Evolutionary conservation across 1,140 invertebrate species (phyloP), one percentile per base, ranked within the genome.

Genomic region (Cherax destructor): DNA sequence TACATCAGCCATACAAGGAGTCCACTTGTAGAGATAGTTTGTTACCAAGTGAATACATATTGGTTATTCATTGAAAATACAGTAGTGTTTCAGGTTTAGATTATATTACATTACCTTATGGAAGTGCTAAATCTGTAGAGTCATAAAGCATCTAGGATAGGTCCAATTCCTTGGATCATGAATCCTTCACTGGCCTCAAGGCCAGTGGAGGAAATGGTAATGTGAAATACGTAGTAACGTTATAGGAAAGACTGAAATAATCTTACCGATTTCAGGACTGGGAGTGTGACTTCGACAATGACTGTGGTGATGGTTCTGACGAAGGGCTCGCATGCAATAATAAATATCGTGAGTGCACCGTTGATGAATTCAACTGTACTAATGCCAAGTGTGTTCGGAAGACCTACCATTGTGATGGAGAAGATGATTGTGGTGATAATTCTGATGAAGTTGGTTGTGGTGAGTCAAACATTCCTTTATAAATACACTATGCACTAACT

Each of bases 311-410:
- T 94, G 98, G 98, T 10, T 97, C 97, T 16, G 98, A 99, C 93
- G 98, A 99, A 95, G 97, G 97, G 11, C 98, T 98, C 94, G 97
- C 97, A 93, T 99, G 98, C 94, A 98, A 97, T 90, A 95, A 95
- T 0, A 96, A 96, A 90, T 98, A 98, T 94, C 97, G 97, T 93
- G 95, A 96, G 0, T 99, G 98, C 93, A 93, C 93, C 78, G 96
- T 96, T 9, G 92, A 0, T 94, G 98, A 99, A 94, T 99, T 99
- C 94, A 96, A 97, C 6, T 99, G 98, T 94, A 97, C 97, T 92
- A 99, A 99, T 94, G 98, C 98, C 94, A 99, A 99, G 94, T 99
- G 98, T 94, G 98, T 99, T 78, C 95, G 97, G 41, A 97, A 96
- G 88, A 97, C 97, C 91, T 99, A 98, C 93, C 95, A 96, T 76